Evolutionary conservation across 2,888 invertebrate genomes (phyloP), one percentile per base, ranked within the genome.

Genomic region (Clistopyga incitator): DNA sequence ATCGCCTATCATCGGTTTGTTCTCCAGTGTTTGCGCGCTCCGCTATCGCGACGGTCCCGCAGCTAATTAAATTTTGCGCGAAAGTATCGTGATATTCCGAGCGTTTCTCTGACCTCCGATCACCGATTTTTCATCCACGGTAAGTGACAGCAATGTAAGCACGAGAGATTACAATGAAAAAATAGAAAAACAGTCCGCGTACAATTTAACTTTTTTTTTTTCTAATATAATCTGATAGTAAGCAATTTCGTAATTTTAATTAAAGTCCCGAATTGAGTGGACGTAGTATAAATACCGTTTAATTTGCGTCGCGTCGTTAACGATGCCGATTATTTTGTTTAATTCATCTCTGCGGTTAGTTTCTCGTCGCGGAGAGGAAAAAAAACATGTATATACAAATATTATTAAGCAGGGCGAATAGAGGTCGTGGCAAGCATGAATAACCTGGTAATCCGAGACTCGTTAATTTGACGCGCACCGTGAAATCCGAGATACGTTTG

Each of bases 301-400:
- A 20, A 42, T 67, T 67, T 54, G 38, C 54, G n/a, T 56, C n/a
- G 20, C 52, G 3, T 23, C 29, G 67, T 29, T 54, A 65, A 23
- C 65, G 76, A 76, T 8, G 42, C 38, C 0, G 42, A 76, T 67
- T 56, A 25, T 65, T n/a, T 38, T 1, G n/a, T 76, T 76, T 54
- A 38, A 65, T 76, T 67, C n/a, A 42, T 42, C 23, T 42, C 23
- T 38, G n/a, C 54, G 47, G 10, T n/a, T 13, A 15, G 34, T 4
- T 15, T 29, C 13, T 2, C 18, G 23, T 47, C 25, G 4, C 8
- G 65, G 42, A 34, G 20, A 42, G n/a, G 45, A 42, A 65, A 65
- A 42, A 15, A 18, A 54, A 38, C 23, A 8, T n/a, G 29, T 8
- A 6, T 29, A 18, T 42, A 38, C 23, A 8, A 11, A 50, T 8